These are phyloP conservation scores for Thereva nobilitata DNA, from an alignment of 2,888 invertebrate species.

Conservation along the genomic window DNA sequence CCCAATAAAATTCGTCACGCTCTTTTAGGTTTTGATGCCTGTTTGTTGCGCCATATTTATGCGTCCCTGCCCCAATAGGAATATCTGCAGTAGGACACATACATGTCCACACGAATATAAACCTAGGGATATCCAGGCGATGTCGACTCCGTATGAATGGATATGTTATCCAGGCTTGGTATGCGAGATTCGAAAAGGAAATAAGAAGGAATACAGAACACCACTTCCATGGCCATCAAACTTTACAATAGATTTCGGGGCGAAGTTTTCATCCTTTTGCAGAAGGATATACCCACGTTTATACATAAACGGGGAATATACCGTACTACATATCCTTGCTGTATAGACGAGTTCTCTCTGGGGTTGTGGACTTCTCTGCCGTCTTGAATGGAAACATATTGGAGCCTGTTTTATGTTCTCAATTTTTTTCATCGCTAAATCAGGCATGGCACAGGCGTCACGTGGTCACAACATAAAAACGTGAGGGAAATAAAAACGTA, in stretches of 20 bases:
- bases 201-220: slow-evolving; percentile 37
- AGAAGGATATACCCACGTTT: slow-evolving; percentile 7
- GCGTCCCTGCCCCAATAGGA: slow-evolving; percentile 13
- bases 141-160: too few species aligned
- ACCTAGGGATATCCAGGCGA: slow-evolving; percentile 16
- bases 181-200: slow-evolving; percentile 36
- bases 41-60: slow-evolving; percentile 28
- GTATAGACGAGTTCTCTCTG: neutral
- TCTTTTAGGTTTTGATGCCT: slow-evolving; percentile 32
- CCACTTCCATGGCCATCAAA: slow-evolving; percentile 38
- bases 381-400: slow-evolving; percentile 43
- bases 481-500: slow-evolving; percentile 52
- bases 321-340: slow-evolving; percentile 14
- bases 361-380: slow-evolving; percentile 20
- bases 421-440: slow-evolving; percentile 43
- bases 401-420: slow-evolving; percentile 41
- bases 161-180: slow-evolving; percentile 11
- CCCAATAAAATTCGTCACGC: slow-evolving; percentile 43
- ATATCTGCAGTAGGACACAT: slow-evolving; percentile 1
- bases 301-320: slow-evolving; percentile 7
- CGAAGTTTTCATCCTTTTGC: slow-evolving; percentile 4
- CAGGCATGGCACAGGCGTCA: slow-evolving; percentile 51
- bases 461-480: slow-evolving; percentile 59
- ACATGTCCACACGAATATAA: slow-evolving; percentile 14
- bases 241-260: slow-evolving; percentile 25